Conservation (phyloP, 2,797 vertebrate genomes). For the Cyclura pinguis region DNA sequence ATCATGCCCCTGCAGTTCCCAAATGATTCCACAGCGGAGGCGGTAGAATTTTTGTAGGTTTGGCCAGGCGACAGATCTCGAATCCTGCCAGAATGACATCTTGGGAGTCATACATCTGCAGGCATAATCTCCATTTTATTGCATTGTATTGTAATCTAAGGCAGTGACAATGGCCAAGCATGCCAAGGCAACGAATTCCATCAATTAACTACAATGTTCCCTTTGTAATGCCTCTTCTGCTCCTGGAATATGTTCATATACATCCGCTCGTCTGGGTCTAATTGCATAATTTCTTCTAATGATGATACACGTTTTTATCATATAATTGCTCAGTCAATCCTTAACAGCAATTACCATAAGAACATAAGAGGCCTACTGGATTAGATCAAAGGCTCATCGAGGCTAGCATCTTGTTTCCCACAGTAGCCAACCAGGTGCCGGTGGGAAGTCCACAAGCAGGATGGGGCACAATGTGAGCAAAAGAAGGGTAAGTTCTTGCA, state of each 20-base stretch:
- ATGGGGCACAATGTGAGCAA: too few relatives aligned
- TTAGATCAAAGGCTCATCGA: neutral
- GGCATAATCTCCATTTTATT: neutral
- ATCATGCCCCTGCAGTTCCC: neutral
- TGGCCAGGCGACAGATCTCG: neutral
- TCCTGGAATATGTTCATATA: neutral
- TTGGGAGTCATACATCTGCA: neutral
- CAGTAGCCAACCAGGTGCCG: neutral
- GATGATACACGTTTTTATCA: neutral
- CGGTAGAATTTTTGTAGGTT: too few relatives aligned
- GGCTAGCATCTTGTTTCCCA: neutral
- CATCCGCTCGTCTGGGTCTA: neutral
- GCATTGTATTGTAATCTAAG: neutral
- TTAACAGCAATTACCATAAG: neutral
- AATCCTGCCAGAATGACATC: neutral
- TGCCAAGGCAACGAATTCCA: neutral
- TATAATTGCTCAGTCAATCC: neutral
- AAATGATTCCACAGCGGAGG: neutral
- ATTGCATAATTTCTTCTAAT: neutral
- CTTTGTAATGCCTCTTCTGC: neutral
- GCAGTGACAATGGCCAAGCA: neutral
- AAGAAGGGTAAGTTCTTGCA: too few relatives aligned
- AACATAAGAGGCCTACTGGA: neutral
- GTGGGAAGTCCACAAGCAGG: neutral
- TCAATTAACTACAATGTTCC: neutral